Percentiles rank a stretch among this genome's conserved stretches.
Conservation (phyloP, 2,888 invertebrate genomes). For the Pristionchus mayeri region DNA sequence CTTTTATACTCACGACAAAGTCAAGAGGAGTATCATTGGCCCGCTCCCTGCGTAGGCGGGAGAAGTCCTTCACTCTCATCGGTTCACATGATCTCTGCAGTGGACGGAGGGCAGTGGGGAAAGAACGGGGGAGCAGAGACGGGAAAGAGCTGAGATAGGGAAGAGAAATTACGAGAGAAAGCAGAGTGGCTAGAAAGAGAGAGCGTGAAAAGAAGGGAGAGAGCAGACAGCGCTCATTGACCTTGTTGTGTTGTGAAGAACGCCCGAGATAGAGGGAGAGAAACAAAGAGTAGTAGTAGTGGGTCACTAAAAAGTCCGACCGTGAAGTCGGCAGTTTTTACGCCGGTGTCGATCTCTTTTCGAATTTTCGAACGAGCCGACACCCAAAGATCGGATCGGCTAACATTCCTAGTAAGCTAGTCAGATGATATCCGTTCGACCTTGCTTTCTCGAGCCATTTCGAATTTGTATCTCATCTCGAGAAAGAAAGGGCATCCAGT, state of each 20-base stretch:
- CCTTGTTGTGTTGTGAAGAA: slow-evolving; percentile 8
- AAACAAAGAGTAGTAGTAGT: slow-evolving; percentile 22
- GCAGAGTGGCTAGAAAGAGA: neutral
- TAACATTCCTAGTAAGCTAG: slow-evolving; percentile 23
- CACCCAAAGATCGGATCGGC: slow-evolving; percentile 21
- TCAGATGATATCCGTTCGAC: neutral
- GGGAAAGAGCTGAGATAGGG: too few species aligned
- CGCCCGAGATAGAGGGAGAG: slow-evolving; percentile 29
- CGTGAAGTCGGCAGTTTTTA: slow-evolving; percentile 18
- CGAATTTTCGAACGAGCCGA: slow-evolving; percentile 5
- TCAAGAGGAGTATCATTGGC: neutral
- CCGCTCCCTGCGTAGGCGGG: neutral
- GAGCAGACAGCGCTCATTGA: neutral
- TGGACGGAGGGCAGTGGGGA: too few species aligned
- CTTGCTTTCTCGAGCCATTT: too few species aligned
- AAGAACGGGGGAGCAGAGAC: too few species aligned
- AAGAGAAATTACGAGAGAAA: too few species aligned
- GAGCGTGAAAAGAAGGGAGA: neutral
- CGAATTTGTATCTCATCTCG: too few species aligned
- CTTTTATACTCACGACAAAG: slow-evolving; percentile 1
- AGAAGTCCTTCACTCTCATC: neutral
- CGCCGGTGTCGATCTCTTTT: neutral
- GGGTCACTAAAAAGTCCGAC: slow-evolving; percentile 30
- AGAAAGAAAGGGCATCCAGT: too few species aligned
- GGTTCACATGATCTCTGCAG: neutral